Percentiles rank a stretch among this genome's conserved stretches.
phyloP scores from a whole-genome alignment of 2,797 vertebrate genomes.

The Pipistrellus pipistrellus region DNA sequence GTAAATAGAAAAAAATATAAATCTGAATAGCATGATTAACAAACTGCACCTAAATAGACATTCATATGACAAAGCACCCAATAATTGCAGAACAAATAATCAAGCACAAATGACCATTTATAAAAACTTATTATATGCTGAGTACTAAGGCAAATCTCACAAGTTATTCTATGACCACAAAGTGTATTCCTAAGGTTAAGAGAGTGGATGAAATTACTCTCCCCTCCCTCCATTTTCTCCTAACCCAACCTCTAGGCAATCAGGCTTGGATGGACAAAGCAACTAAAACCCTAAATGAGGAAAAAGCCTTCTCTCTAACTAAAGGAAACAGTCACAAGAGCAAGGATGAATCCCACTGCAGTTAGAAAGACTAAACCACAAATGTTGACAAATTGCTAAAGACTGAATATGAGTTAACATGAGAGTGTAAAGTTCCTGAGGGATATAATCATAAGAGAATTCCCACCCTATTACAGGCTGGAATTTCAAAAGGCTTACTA shows the following conservation, averaged over 20 bases:
- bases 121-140: not conserved
- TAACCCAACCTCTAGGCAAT: not conserved
- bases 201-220: not conserved
- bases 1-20: not conserved
- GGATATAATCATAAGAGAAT: not conserved
- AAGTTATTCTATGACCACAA: slow-evolving; percentile 16
- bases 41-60: slow-evolving; percentile 20
- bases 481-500: not conserved
- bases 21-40: slow-evolving; percentile 35
- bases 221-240: not conserved
- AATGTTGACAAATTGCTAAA: not conserved
- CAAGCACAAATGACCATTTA: slow-evolving; percentile 7
- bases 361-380: slow-evolving; percentile 17
- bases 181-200: not conserved
- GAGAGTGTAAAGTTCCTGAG: not conserved
- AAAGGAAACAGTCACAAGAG: slow-evolving; percentile 8
- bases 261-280: not conserved
- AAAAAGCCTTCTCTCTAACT: not conserved
- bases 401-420: not conserved
- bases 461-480: not conserved
- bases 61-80: not conserved
- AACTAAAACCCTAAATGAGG: not conserved
- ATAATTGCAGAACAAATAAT: slow-evolving; percentile 3
- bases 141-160: slow-evolving; percentile 18
- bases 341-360: not conserved